These are phyloP conservation scores for Cyanistes caeruleus DNA, from an alignment of 2,113 vertebrate species.

Conservation along the genomic window DNA sequence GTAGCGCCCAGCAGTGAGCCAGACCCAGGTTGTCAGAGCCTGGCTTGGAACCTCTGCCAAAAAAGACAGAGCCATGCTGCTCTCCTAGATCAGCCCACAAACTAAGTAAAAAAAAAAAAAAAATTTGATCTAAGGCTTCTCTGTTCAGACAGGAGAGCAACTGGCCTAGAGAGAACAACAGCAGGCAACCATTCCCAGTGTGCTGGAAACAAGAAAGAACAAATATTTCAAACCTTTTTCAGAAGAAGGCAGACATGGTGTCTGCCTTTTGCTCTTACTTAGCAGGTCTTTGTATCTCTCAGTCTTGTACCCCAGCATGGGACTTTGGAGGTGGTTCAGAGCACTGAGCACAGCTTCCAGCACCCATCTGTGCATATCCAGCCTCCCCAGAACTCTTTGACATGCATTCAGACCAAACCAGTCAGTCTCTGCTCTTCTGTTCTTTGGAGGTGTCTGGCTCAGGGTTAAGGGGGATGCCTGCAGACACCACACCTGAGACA, in stretches of 20 bases:
- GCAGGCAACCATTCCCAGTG: neutral
- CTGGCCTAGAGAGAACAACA: neutral
- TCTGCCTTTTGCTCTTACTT: neutral
- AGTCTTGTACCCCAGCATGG: neutral
- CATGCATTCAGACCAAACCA: neutral
- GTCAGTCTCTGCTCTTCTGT: neutral
- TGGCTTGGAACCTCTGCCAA: neutral
- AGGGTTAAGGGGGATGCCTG: neutral
- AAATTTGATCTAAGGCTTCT: neutral
- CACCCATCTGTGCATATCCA: neutral
- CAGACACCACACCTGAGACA: neutral
- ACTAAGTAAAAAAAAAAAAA: fast-evolving
- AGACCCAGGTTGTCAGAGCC: neutral
- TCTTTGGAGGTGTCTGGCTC: neutral
- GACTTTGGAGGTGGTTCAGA: neutral
- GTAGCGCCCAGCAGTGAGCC: neutral
- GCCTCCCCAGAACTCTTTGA: neutral
- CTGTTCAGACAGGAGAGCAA: neutral
- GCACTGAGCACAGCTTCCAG: neutral
- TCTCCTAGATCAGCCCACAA: neutral
- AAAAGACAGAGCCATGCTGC: neutral
- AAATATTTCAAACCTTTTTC: neutral
- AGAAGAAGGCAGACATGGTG: neutral
- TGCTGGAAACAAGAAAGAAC: neutral
- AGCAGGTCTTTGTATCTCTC: neutral